A percentile compares a stretch with the other conserved stretches of the same genome.
Evolutionary conservation across 2,888 invertebrate genomes (phyloP).

Genomic region (Stegophylla sp.): DNA sequence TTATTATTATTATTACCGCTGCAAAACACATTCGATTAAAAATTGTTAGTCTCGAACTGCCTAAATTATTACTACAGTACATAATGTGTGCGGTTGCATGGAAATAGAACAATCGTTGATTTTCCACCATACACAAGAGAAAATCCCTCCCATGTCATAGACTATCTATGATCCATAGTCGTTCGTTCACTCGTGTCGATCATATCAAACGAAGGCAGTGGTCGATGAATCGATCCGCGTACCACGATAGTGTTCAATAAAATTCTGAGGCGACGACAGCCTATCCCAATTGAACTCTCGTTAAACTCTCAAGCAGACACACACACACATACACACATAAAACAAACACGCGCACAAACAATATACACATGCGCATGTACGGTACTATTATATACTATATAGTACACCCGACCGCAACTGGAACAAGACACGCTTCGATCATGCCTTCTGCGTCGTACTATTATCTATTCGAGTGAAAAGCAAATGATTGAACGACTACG

Average conservation of each 20-base stretch:
- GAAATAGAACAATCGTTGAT: too few species aligned
- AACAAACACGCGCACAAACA: neutral
- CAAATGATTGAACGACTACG: neutral
- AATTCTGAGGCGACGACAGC: neutral
- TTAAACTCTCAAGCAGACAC: slow-evolving; percentile 12
- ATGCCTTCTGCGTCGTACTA: slow-evolving; percentile 39
- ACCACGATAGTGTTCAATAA: neutral
- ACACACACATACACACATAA: neutral
- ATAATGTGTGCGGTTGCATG: too few species aligned
- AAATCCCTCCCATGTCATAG: too few species aligned
- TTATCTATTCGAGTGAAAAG: slow-evolving; percentile 18
- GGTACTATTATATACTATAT: slow-evolving; percentile 28
- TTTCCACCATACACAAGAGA: too few species aligned
- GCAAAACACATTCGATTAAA: too few species aligned
- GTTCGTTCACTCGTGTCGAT: neutral
- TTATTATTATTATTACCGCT: too few species aligned
- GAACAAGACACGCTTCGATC: slow-evolving; percentile 40
- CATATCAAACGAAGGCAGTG: neutral
- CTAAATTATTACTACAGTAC: too few species aligned
- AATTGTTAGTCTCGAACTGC: too few species aligned
- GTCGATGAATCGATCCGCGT: neutral
- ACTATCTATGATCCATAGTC: too few species aligned
- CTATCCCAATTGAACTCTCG: slow-evolving; percentile 50
- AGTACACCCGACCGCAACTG: slow-evolving; percentile 44
- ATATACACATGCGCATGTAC: slow-evolving; percentile 12